These are phyloP conservation scores for Smutsia temminckii DNA, from an alignment of 2,797 vertebrate species.

Conservation along the genomic window DNA sequence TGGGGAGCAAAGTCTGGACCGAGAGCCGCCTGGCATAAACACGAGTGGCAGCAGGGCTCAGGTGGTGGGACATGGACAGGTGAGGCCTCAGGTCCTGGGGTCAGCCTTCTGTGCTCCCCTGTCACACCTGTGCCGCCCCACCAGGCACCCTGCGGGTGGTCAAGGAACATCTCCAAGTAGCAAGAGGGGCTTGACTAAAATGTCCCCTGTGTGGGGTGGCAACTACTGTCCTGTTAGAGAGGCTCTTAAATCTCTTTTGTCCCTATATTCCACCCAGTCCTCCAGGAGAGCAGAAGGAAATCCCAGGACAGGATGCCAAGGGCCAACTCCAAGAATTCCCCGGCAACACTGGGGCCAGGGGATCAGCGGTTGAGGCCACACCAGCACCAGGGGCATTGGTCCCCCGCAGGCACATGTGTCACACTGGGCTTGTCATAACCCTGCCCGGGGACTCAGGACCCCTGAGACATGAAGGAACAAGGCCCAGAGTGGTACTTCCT, in stretches of 20 bases:
- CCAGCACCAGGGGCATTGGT: not conserved
- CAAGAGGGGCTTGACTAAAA: rapidly evolving
- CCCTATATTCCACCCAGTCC: not conserved
- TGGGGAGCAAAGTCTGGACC: not conserved
- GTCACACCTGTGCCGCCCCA: not conserved
- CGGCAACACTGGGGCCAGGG: not conserved
- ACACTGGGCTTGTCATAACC: rapidly evolving
- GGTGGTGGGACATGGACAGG: not conserved
- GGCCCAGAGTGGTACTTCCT: not conserved
- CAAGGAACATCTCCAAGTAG: rapidly evolving
- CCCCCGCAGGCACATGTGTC: rapidly evolving
- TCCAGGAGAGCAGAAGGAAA: not conserved
- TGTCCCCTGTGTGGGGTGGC: rapidly evolving
- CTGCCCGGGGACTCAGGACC: not conserved
- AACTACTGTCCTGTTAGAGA: not conserved
- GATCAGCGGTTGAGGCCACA: not conserved
- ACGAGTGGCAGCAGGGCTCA: not conserved
- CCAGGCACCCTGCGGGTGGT: rapidly evolving
- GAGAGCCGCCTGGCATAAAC: not conserved
- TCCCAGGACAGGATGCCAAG: not conserved
- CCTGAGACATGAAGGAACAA: rapidly evolving
- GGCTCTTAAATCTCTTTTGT: not conserved
- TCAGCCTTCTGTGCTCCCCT: rapidly evolving
- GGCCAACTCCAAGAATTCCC: not conserved
- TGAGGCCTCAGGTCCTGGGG: rapidly evolving